phyloP scores from a whole-genome alignment of 2,888 invertebrate species.

The Pogonocherus hispidulus region DNA sequence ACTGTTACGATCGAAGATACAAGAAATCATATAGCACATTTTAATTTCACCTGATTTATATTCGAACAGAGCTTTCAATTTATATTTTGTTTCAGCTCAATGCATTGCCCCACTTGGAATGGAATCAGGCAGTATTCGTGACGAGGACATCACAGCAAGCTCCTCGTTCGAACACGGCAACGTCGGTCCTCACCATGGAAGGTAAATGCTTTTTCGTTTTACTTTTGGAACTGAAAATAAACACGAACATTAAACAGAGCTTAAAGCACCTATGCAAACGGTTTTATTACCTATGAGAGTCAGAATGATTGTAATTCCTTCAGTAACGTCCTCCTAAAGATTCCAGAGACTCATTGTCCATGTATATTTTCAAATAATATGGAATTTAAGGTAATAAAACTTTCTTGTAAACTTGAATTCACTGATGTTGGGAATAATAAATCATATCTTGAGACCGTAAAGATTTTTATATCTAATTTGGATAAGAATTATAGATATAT shows the following conservation, averaged over 20 bases:
- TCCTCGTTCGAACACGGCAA: conserved; percentile 88
- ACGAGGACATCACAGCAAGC: conserved; percentile 86
- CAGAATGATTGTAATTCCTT: conserved; percentile 20
- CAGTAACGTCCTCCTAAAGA: conserved; percentile 15
- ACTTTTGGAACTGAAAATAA: conserved; percentile 1
- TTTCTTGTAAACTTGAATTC: not conserved
- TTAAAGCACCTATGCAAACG: conserved; percentile 22
- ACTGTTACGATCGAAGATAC: too few species aligned
- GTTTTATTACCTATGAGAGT: conserved; percentile 20
- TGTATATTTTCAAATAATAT: conserved; percentile 20
- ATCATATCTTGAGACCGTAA: conserved; percentile 14
- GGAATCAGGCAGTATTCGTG: conserved; percentile 85
- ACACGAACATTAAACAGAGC: conserved; percentile 1
- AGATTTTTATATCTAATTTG: conserved; percentile 26
- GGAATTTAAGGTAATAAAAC: conserved; percentile 18
- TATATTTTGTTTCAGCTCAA: too few species aligned
- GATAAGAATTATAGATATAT: conserved; percentile 21
- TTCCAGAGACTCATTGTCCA: conserved; percentile 4
- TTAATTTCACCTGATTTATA: too few species aligned
- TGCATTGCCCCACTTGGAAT: conserved; percentile 88
- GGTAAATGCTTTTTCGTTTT: conserved; percentile 71
- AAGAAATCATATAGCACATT: too few species aligned
- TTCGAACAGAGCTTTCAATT: too few species aligned
- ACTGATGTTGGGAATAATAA: conserved; percentile 14
- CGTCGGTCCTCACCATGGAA: conserved; percentile 88